Base-by-base conservation (phyloP, 2,888 invertebrate genomes). In the Pinctada fucata region DNA sequence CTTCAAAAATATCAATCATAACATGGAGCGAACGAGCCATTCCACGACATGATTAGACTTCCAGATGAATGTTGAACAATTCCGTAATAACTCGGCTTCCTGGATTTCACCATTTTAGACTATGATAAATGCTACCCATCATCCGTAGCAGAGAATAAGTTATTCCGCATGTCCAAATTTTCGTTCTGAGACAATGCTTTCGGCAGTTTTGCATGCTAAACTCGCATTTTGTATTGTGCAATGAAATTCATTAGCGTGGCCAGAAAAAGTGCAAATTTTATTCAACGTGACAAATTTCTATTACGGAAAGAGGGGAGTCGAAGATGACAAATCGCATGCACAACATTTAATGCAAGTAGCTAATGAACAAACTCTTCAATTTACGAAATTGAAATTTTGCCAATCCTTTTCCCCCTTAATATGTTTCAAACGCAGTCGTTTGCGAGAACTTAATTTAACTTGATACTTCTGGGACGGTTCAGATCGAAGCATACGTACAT, bases 221-320 rank as follows among this genome's bases (percentile, higher is more conserved):
- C 45, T 31, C 49, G 52, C 48, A 74, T 66, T 74, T 64, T 50
- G 31, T 63, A 74, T 66, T 74, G 63, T 63, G 31, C 65, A 74
- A 66, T 45, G 48, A 66, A 74, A 74, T 74, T 66, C 74, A 74
- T 74, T 74, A 74, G 66, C 31, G 50, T 65, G 66, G 66, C 65
- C 66, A 74, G 49, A 65, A 51, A 74, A 49, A 66, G 74, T 49
- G 65, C 66, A 66, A 48, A 66, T 74, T 74, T 65, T 65, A 74
- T 63, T 65, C 64, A 74, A 74, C 58, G 63, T 66, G 66, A 74
- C 74, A 74, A 74, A 74, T 74, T 58, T 58, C 58, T 58, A 58
- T 58, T 58, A 1, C 6, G 8, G 58, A 58, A 58, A 58, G 13
- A 10, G 58, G 13, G 58, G 13, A 58, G 6, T 58, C 58, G 13